phyloP scores from a whole-genome alignment of 2,113 vertebrate genomes.

The Melanotaenia duboulayi region DNA sequence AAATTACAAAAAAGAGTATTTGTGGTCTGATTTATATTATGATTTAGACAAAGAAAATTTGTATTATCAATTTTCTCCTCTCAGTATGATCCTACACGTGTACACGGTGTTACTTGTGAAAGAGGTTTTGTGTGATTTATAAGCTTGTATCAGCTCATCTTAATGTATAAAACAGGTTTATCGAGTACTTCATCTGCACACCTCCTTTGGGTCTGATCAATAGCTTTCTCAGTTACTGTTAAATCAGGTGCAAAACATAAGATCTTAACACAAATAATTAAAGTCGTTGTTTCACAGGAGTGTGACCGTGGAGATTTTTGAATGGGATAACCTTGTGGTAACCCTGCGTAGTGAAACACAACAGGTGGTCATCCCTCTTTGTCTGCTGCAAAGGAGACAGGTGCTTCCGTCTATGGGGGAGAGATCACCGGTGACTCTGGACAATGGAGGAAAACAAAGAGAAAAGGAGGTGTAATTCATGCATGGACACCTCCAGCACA shows the following conservation, averaged over 20 bases:
- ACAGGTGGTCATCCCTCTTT: conserved; percentile 73
- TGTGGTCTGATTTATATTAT: background rate
- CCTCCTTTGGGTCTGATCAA: background rate
- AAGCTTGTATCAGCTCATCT: background rate
- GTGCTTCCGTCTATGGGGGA: conserved; percentile 66
- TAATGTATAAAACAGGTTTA: conserved; percentile 1
- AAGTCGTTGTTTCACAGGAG: background rate
- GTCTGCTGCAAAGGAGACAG: conserved; percentile 58
- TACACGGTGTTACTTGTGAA: background rate
- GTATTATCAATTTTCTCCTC: background rate
- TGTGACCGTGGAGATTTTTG: conserved; percentile 24
- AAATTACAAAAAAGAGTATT: too few species aligned
- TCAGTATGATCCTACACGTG: background rate
- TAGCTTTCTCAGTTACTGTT: conserved; percentile 9
- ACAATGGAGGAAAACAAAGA: conserved; percentile 64
- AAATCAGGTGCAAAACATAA: background rate
- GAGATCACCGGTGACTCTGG: conserved; percentile 52
- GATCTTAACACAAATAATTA: background rate
- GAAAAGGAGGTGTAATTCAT: conserved; percentile 55
- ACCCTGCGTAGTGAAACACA: conserved; percentile 54
- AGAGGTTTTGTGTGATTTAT: background rate
- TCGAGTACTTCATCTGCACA: background rate
- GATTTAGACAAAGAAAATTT: background rate
- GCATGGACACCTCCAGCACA: conserved; percentile 34
- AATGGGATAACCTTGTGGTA: conserved; percentile 54